phyloP scores from a whole-genome alignment of 2,113 vertebrate species.

The Nicator chloris region DNA sequence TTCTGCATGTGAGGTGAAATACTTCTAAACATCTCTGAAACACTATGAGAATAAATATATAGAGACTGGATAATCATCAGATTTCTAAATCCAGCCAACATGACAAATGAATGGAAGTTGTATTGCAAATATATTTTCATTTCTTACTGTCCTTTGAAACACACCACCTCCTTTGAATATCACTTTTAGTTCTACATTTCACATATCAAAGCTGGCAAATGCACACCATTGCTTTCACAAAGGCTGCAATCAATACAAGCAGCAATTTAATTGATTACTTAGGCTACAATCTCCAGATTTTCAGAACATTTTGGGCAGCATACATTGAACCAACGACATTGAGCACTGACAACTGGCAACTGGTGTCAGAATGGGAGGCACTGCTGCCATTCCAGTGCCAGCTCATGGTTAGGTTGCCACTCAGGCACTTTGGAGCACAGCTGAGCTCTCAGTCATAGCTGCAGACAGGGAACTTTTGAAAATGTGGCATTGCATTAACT shows the following conservation, averaged over 20 bases:
- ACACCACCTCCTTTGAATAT: not conserved
- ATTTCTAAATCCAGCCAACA: not conserved
- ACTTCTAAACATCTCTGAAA: not conserved
- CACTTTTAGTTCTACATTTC: not conserved
- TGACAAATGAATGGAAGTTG: not conserved
- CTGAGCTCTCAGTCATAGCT: too few relatives aligned
- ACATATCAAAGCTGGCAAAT: not conserved
- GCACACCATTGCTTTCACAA: not conserved
- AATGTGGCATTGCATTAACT: not conserved
- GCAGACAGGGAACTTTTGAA: not conserved
- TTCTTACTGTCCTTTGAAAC: not conserved
- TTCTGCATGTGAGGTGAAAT: not conserved
- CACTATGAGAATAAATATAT: not conserved
- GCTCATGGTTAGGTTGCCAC: too few relatives aligned
- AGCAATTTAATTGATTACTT: not conserved
- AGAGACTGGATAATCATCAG: not conserved
- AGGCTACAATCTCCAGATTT: not conserved
- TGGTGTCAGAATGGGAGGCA: not conserved
- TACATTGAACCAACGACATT: too few relatives aligned
- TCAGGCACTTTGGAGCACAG: too few relatives aligned
- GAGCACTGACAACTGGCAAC: too few relatives aligned
- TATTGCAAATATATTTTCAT: not conserved
- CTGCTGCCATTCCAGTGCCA: not conserved
- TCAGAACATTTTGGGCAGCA: not conserved
- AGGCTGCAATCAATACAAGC: not conserved